Base-by-base conservation (phyloP, 2,797 vertebrate species). In the Sebastes jordani region DNA sequence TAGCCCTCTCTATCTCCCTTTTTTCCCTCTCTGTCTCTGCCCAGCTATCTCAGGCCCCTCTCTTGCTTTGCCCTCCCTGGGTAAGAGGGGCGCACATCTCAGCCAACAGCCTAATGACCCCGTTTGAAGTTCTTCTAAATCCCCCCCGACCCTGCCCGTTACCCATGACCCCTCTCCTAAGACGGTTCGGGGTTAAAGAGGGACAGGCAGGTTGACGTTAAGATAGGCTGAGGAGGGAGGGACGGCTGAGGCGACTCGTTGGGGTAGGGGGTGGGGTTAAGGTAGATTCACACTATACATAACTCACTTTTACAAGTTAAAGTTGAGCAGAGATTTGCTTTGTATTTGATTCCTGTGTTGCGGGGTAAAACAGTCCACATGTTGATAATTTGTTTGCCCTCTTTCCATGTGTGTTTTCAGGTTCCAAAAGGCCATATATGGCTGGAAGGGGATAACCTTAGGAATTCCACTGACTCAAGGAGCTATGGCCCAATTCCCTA, bases 391-490 rank as follows among this genome's bases (percentile, higher is more conserved):
- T 76, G 7, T 49, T 70, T 70, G 22, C 62, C 66, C 11, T 83
- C 14, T 74, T 65, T 81, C 36, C 49, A 16, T 76, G 14, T 90
- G 64, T 80, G 65, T 88, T 82, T 93, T 78, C 74, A 99, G 99
- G 98, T 99, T 84, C 99, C 99, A 83, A 97, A 94, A 93, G 99
- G 99, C 89, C 98, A 99, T 5, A 97, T 99, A 83, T 99, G 99
- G 99, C 94, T 99, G 84, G 98, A 99, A 96, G 99, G 98, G 76
- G 99, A 99, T 93, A 99, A 99, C 94, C 96, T 97, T 84, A 95
- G 95, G 93, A 99, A 99, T 92, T 99, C 99, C 86, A 96, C 96
- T 81, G 99, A 99, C 93, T 99, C 98, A 68, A 97, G 98, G 90
- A 97, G 80, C 91, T 99, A 99, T 7, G 98, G 99, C 84, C 97